Evolutionary conservation across 2,888 invertebrate genomes (phyloP), one percentile per base, ranked within the genome.

Genomic region (Conops quadrifasciatus): DNA sequence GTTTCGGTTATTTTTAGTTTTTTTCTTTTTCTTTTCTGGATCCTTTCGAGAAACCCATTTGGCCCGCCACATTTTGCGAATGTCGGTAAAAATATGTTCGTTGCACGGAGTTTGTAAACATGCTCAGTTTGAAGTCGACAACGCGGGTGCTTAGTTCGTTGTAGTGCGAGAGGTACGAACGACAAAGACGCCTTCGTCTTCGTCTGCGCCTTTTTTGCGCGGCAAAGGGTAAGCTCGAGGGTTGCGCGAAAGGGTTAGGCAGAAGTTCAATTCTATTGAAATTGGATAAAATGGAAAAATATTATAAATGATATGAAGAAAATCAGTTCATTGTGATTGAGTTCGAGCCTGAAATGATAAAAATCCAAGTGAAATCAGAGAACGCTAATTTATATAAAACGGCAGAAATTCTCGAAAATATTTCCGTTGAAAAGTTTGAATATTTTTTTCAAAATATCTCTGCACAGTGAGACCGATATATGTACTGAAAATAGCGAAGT

Each of bases 41-140:
- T 36, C 36, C 36, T 73, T 75, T 71, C 69, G 63, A 36, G 36
- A 73, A 74, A 72, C 72, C 73, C 68, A 71, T 74, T 73, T 74
- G 60, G 51, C 64, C 69, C 66, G 74, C 60, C 67, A 36, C 75
- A 72, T 72, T 72, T 62, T 76, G 72, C 74, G 72, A 75, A 73
- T 74, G 70, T 73, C 67, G 65, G 72, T 73, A 68, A 71, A 69
- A 72, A 64, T 67, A 75, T 74, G 36, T 7, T 7, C 5, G 79
- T 83, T 82, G 4, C 9, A 36, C 36, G 5, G 36, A 36, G 36
- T 36, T 84, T 81, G 81, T 80, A 81, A 83, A 83, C 81, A 78
- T 74, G 82, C 81, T 85, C 85, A 84, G 84, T 84, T 80, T 80
- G 81, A 80, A 78, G 79, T 78, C 75, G 79, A 76, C 78, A 76